Percentiles rank a stretch among this genome's conserved stretches.
Evolutionary conservation across 2,888 invertebrate genomes (phyloP).

Genomic region (Abrostola tripartita): DNA sequence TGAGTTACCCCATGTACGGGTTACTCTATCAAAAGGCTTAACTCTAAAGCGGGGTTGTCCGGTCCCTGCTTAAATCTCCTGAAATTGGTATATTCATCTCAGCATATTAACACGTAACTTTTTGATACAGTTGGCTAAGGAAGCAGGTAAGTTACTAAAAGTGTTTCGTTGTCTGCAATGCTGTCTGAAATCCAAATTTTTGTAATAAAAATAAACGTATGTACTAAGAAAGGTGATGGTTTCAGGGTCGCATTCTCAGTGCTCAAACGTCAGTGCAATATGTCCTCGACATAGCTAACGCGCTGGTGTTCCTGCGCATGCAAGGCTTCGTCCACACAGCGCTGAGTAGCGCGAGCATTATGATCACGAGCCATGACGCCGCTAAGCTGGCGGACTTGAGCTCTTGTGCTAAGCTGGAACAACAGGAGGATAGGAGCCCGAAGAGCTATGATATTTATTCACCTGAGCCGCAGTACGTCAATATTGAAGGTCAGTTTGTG

Average conservation of each 20-base stretch:
- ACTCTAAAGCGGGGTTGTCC: too few species aligned
- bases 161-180: too few species aligned
- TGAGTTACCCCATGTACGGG: too few species aligned
- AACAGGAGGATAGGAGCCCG: conserved; percentile 40
- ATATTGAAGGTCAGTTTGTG: conserved; percentile 76
- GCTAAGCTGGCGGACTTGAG: conserved; percentile 83
- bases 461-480: conserved; percentile 82
- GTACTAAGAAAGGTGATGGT: conserved; percentile 19
- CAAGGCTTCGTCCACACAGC: conserved; percentile 84
- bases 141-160: conserved; percentile 8
- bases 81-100: not conserved
- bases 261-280: conserved; percentile 80
- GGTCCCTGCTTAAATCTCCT: too few species aligned
- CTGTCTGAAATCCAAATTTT: too few species aligned
- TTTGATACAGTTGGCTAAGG: conserved; percentile 22
- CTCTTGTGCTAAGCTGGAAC: conserved; percentile 68
- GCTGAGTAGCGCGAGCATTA: conserved; percentile 78
- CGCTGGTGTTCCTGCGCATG: conserved; percentile 82
- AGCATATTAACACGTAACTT: not conserved
- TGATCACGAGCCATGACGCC: conserved; percentile 78
- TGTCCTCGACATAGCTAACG: conserved; percentile 80
- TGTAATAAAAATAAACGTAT: not conserved
- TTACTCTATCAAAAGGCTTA: too few species aligned
- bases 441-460: conserved; percentile 73
- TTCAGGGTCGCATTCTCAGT: conserved; percentile 78